Conservation (phyloP, 2,888 invertebrate species). For the Catotricha subobsoleta region DNA sequence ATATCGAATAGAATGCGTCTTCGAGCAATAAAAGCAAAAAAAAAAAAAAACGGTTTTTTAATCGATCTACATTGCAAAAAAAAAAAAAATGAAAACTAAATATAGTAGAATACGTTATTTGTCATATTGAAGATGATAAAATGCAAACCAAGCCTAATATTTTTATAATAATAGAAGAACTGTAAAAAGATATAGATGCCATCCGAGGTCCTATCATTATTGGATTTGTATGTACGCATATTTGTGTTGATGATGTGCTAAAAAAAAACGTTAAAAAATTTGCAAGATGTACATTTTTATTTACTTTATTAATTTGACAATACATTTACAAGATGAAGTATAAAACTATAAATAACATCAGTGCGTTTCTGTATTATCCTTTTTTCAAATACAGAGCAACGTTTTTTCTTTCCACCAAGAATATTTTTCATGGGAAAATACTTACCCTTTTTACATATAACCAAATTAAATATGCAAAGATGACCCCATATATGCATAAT, state of each 20-base stretch:
- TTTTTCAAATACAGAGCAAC: too few relatives aligned
- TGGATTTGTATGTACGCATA: background rate
- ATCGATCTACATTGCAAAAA: background rate
- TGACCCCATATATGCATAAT: constrained; percentile 11
- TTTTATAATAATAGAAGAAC: too few relatives aligned
- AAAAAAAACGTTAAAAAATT: constrained; percentile 2
- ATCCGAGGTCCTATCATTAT: too few relatives aligned
- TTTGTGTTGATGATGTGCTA: background rate
- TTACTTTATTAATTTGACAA: too few relatives aligned
- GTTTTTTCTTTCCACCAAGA: constrained; percentile 3
- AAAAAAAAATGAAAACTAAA: background rate
- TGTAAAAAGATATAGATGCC: too few relatives aligned
- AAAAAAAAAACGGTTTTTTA: background rate
- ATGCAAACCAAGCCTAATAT: too few relatives aligned
- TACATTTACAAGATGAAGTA: too few relatives aligned
- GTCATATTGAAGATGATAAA: too few relatives aligned
- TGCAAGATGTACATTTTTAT: too few relatives aligned
- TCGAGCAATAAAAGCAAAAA: background rate
- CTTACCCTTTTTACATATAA: constrained; percentile 9
- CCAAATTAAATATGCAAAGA: constrained; percentile 15
- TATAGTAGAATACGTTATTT: too few relatives aligned
- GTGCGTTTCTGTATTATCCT: too few relatives aligned
- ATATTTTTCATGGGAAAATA: constrained; percentile 8
- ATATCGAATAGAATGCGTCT: too few relatives aligned
- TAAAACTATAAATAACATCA: constrained; percentile 4